Percentiles rank a stretch among this genome's conserved stretches.
Evolutionary conservation across 2,888 invertebrate species (phyloP).

Genomic region (Cantharis rufa): DNA sequence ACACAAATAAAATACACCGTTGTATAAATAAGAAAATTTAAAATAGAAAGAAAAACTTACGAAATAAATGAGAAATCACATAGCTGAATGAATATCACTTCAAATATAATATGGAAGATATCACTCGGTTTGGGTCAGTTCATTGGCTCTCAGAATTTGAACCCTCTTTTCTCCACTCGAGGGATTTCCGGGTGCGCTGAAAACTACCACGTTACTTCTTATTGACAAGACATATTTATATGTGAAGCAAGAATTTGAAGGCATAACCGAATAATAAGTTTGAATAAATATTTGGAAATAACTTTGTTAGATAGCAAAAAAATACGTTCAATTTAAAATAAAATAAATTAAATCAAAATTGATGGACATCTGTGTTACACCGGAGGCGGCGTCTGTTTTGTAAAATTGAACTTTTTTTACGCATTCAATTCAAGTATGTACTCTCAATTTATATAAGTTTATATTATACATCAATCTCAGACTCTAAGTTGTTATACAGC

Average conservation of each 20-base stretch:
- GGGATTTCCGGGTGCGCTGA: background rate
- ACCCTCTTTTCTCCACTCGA: constrained; percentile 1
- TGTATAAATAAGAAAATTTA: background rate
- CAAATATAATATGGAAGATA: constrained; percentile 9
- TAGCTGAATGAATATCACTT: constrained; percentile 5
- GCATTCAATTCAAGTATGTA: background rate
- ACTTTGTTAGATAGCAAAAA: background rate
- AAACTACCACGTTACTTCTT: constrained; percentile 11
- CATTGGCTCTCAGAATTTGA: constrained; percentile 7
- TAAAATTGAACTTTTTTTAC: background rate
- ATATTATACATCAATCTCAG: no score
- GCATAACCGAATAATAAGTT: background rate
- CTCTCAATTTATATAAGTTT: background rate
- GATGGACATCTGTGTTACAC: background rate
- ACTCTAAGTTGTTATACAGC: no score
- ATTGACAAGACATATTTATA: constrained; percentile 4
- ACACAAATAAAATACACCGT: background rate
- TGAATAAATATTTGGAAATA: background rate
- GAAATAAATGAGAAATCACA: constrained; percentile 6
- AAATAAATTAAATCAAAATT: background rate
- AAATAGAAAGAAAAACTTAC: background rate
- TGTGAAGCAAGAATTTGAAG: background rate
- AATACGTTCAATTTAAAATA: background rate
- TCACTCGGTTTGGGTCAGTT: constrained; percentile 10
- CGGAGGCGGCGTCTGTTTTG: background rate